phyloP scores from a whole-genome alignment of 1,140 invertebrate genomes.

The Chironomus tepperi region DNA sequence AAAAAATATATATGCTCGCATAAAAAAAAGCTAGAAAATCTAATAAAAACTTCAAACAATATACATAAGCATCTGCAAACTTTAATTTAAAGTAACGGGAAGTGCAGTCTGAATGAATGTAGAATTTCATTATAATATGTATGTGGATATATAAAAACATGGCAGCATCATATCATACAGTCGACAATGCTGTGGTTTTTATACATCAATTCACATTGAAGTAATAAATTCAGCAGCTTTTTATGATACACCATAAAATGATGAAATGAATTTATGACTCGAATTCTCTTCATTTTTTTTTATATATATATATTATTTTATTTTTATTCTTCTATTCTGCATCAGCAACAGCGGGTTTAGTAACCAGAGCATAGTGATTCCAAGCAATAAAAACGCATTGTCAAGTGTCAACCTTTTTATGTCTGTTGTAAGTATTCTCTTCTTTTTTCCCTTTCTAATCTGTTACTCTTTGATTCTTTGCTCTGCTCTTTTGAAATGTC shows the following conservation, averaged over 20 bases:
- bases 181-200: neutral
- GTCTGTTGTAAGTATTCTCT: neutral
- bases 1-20: too few relatives aligned
- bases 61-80: too few relatives aligned
- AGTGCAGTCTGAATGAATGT: too few relatives aligned
- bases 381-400: constrained; percentile 1
- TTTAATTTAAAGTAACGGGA: too few relatives aligned
- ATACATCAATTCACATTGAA: constrained; percentile 13
- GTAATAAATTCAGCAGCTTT: constrained; percentile 13
- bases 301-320: neutral
- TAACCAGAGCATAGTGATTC: neutral
- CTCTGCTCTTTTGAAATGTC: neutral
- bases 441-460: neutral
- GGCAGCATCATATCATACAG: neutral
- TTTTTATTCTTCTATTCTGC: neutral
- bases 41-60: too few relatives aligned
- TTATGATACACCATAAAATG: constrained; percentile 9
- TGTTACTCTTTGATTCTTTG: neutral
- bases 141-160: too few relatives aligned
- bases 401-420: neutral
- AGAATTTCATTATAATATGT: too few relatives aligned
- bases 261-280: constrained; percentile 14
- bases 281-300: neutral
- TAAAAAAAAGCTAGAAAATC: too few relatives aligned
- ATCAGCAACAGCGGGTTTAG: neutral